Evolutionary conservation across 1,140 invertebrate species (phyloP).

Genomic region (Thaumatotibia leucotreta): DNA sequence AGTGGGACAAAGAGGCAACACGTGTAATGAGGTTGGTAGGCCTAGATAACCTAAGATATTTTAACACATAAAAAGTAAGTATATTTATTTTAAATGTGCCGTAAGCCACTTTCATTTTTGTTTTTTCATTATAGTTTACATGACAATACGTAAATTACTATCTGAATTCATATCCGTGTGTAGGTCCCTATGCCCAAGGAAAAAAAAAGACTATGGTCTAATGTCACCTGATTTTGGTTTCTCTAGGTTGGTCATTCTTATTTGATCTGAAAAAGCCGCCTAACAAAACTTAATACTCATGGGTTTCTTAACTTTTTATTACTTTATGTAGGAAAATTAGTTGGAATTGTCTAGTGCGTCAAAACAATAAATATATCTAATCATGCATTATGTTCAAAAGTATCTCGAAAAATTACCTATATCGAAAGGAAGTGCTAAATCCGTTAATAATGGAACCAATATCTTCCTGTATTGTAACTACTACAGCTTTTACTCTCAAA

Average conservation of each 20-base stretch:
- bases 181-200: not conserved
- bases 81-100: too few relatives aligned
- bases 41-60: too few relatives aligned
- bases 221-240: conserved; percentile 63
- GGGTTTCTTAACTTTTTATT: conserved; percentile 23
- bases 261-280: conserved; percentile 40
- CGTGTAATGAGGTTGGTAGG: too few relatives aligned
- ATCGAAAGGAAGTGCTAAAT: conserved; percentile 42
- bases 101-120: too few relatives aligned
- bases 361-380: conserved; percentile 19
- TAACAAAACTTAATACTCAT: conserved; percentile 16
- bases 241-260: conserved; percentile 47
- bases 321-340: not conserved
- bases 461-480: conserved; percentile 82
- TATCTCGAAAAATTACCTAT: conserved; percentile 63
- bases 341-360: not conserved
- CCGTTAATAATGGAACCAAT: conserved; percentile 59
- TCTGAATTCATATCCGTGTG: too few relatives aligned
- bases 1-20: too few relatives aligned
- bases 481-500: conserved; percentile 86
- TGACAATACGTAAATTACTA: too few relatives aligned
- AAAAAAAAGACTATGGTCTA: not conserved
- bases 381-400: conserved; percentile 66
- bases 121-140: too few relatives aligned
- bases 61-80: too few relatives aligned